phyloP scores from a whole-genome alignment of 2,113 vertebrate species.

The Parus major region DNA sequence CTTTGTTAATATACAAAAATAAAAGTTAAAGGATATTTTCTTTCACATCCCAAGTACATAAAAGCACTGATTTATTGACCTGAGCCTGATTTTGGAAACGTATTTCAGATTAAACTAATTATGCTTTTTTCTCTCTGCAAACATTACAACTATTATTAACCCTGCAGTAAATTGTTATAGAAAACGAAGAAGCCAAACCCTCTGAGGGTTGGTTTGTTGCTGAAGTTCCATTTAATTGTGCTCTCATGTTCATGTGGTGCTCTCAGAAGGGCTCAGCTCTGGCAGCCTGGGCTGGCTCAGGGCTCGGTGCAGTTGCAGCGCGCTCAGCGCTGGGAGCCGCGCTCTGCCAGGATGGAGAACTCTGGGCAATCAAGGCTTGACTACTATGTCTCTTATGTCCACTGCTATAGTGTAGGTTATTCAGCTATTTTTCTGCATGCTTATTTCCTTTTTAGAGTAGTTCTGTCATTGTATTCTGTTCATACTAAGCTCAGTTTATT shows the following conservation, averaged over 20 bases:
- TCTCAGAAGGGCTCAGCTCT: constrained; percentile 2
- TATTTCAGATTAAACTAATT: not conserved
- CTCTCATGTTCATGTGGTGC: not conserved
- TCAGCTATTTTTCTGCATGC: not conserved
- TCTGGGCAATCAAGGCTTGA: constrained; percentile 29
- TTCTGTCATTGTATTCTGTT: not conserved
- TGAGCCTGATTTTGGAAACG: not conserved
- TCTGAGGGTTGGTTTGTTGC: constrained; percentile 34
- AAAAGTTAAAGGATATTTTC: not conserved
- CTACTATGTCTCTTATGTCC: constrained; percentile 61
- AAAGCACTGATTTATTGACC: not conserved
- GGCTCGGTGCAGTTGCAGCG: not conserved
- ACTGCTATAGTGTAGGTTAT: constrained; percentile 78
- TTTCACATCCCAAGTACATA: not conserved
- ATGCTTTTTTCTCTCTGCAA: not conserved
- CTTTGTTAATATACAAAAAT: not conserved
- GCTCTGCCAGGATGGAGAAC: constrained; percentile 17
- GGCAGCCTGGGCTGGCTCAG: not conserved
- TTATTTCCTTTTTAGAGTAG: not conserved
- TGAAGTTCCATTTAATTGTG: constrained; percentile 7
- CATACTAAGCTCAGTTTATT: not conserved
- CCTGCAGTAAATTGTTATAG: not conserved
- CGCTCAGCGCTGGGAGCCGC: not conserved
- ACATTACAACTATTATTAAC: not conserved
- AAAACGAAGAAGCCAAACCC: not conserved